Evolutionary conservation across 1,140 invertebrate species (phyloP), one percentile per base, ranked within the genome.

Genomic region (Drosophila busckii): DNA sequence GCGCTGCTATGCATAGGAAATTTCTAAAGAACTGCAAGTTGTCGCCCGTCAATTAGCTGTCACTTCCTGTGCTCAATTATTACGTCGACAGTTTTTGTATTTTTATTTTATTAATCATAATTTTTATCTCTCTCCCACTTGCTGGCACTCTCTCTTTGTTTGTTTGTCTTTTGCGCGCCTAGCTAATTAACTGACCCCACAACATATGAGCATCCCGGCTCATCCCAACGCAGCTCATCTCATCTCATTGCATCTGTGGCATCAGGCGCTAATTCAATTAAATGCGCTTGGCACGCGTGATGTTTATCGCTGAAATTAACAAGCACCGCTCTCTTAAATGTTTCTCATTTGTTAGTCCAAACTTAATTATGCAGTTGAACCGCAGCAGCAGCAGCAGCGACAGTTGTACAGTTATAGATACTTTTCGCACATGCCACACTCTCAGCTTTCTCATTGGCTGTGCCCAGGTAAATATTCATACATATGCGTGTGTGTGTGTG

Each of bases 191-290:
- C n/a, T 32, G 28, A 55, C 26, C 35, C 40, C n/a, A 19, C 6
- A 19, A 16, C 17, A 6, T 42, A 65, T 65, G 65, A 65, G 37
- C 49, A 37, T 41, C 45, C 41, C 56, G 46, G 38, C 42, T 45
- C 48, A n/a, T 13, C 10, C 20, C 25, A 40, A 19, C 17, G 32
- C 28, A 19, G 31, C 52, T 46, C 45, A 46, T 56, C 19, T 32
- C 37, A 28, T 25, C 19, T 28, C 44, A 37, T 20, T 42, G 61
- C 59, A 31, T 62, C 54, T 3, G 10, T 7, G 13, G 44, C 4
- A 29, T 48, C 32, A 66, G 69, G 66, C 66, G 61, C 68, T 80
- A 78, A 78, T 78, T 78, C 26, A 80, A 78, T 78, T 78, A 78
- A n/a, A 80, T 68, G 37, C 65, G 53, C 56, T 41, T 50, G 65